Percentiles rank a stretch among this genome's conserved stretches.
Conservation (phyloP, 2,113 vertebrate species). For the Colistium nudipinnis region DNA sequence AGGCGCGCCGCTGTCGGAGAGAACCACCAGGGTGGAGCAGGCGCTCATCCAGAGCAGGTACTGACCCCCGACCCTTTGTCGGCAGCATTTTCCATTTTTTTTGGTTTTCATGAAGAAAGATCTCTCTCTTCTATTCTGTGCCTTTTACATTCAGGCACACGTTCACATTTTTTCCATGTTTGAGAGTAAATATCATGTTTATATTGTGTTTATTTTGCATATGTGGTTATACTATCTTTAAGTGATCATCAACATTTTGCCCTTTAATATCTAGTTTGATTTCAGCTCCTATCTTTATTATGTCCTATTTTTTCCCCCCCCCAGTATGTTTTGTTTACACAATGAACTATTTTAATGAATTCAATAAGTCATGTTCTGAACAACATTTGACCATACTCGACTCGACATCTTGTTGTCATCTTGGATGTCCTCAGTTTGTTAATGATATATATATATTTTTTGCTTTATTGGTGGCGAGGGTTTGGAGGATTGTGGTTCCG, state of each 20-base stretch:
- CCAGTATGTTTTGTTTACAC: background rate
- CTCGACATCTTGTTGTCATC: too few relatives aligned
- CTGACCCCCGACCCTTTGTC: background rate
- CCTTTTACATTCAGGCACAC: background rate
- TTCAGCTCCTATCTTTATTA: background rate
- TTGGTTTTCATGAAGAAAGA: background rate
- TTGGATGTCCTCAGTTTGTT: too few relatives aligned
- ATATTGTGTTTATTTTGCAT: too few relatives aligned
- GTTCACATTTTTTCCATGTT: background rate
- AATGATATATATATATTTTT: too few relatives aligned
- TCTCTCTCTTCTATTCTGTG: background rate
- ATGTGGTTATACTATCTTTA: too few relatives aligned
- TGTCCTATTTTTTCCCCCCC: background rate
- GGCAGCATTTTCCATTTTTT: background rate
- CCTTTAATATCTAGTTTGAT: background rate
- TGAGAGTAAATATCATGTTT: background rate
- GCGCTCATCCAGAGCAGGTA: conserved; percentile 94
- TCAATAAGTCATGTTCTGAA: background rate
- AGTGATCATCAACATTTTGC: background rate
- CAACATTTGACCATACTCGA: background rate
- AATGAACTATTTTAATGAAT: background rate
- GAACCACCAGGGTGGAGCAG: conserved; percentile 87
- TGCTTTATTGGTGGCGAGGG: too few relatives aligned
- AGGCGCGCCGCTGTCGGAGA: conserved; percentile 78
- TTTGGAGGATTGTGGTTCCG: too few relatives aligned